Evolutionary conservation across 2,113 vertebrate species (phyloP), one percentile per base, ranked within the genome.

Genomic region (Antechinus flavipes): DNA sequence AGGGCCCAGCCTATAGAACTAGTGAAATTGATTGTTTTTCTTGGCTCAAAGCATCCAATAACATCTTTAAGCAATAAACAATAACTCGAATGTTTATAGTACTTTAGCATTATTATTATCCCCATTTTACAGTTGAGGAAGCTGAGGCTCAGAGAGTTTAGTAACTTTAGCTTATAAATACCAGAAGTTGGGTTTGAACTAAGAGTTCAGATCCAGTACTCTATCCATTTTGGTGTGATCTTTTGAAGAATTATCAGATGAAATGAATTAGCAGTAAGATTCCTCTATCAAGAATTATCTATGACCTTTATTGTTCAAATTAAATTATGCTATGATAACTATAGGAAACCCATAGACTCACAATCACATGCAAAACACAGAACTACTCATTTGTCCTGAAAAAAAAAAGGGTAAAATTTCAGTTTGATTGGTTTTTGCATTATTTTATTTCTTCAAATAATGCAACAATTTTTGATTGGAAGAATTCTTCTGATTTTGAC

Each of bases 21-120:
- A 84, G 68, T 23, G 19, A 42, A 4, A 42, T 93, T 95, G 35
- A 89, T 54, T 95, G 30, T 22, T 94, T 91, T 96, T 93, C 54
- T 35, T 84, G 54, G 35, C 19, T 56, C 56, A 56, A 4, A 22
- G 54, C 49, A 49, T 94, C 95, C 55, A 49, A 52, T 8, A 0
- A 42, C 30, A 8, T 52, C 58, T 42, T 95, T 90, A 95, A 95
- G 91, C 0, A 1, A 93, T 19, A 94, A 89, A 61, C 27, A 93
- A 22, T 42, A 42, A 42, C 68, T 84, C n/a, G 22, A n/a, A n/a
- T 42, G 42, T 42, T 42, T 42, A 42, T 42, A 42, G 35, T 19
- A n/a, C 35, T 76, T 76, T 76, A 7, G 9, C 10, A 52, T 52
- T 93, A 22, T 91, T 89, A 46, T n/a, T 26, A 49, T n/a, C n/a